A percentile compares a stretch with the other conserved stretches of the same genome.
phyloP scores from a whole-genome alignment of 35 echinoderm and acorn worm genomes.

The Ptychodera flava region DNA sequence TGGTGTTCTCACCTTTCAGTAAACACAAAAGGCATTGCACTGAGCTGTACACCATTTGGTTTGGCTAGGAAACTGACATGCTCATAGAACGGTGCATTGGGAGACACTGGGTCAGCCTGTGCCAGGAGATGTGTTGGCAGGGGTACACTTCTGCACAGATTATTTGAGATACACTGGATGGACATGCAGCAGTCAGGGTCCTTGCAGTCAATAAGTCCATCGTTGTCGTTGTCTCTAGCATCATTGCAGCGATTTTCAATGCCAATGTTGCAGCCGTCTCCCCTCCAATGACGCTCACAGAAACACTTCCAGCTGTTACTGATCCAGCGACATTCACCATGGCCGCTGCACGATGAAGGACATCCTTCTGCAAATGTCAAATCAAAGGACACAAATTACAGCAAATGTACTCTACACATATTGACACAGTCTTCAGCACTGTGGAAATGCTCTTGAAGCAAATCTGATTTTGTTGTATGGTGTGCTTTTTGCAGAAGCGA shows the following conservation, averaged over 20 bases:
- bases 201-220: conserved; percentile 79
- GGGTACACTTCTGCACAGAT: conserved; percentile 53
- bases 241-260: conserved; percentile 75
- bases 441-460: background rate
- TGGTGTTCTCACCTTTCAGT: background rate
- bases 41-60: conserved; percentile 55
- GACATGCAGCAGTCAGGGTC: conserved; percentile 87
- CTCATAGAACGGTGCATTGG: conserved; percentile 71
- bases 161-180: conserved; percentile 34
- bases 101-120: background rate
- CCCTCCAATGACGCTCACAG: conserved; percentile 46
- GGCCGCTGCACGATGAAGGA: conserved; percentile 69
- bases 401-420: too few relatives aligned
- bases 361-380: conserved; percentile 67
- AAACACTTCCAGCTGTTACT: conserved; percentile 64
- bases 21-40: background rate
- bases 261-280: conserved; percentile 56
- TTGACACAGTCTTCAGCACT: too few relatives aligned
- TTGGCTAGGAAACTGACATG: conserved; percentile 63
- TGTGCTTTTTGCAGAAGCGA: too few relatives aligned
- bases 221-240: conserved; percentile 83
- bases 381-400: conserved; percentile 11
- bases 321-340: conserved; percentile 60
- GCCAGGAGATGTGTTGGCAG: conserved; percentile 42
- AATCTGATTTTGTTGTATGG: background rate